Conservation (phyloP, 2,888 invertebrate species). For the Leptinotarsa tumamoca region DNA sequence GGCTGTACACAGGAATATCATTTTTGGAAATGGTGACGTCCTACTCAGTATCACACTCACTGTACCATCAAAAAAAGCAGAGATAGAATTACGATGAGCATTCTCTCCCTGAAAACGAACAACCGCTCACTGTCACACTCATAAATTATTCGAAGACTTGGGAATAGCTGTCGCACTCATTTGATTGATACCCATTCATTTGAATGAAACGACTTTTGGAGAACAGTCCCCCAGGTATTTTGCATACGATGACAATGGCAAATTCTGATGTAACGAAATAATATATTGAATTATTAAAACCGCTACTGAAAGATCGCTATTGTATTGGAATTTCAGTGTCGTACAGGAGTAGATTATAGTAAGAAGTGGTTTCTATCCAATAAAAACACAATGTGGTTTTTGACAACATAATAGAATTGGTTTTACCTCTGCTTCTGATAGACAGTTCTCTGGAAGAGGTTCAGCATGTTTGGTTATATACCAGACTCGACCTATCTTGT, state of each 20-base stretch:
- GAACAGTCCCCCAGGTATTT: constrained; percentile 4
- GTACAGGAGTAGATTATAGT: too few relatives aligned
- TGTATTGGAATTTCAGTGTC: neutral
- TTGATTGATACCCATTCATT: constrained; percentile 20
- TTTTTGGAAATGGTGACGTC: neutral
- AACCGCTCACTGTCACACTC: constrained; percentile 7
- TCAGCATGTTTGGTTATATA: too few relatives aligned
- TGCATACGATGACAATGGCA: constrained; percentile 3
- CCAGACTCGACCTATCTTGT: too few relatives aligned
- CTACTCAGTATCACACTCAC: neutral
- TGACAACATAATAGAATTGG: too few relatives aligned
- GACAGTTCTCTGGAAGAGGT: too few relatives aligned
- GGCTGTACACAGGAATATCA: neutral
- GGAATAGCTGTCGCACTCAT: constrained; percentile 17
- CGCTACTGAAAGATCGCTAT: neutral
- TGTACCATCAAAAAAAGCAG: neutral
- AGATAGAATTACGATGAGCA: constrained; percentile 9
- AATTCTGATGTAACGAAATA: neutral
- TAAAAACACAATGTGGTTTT: too few relatives aligned
- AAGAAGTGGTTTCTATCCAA: too few relatives aligned
- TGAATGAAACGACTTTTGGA: constrained; percentile 18
- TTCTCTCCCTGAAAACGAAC: neutral
- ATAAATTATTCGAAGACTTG: constrained; percentile 20
- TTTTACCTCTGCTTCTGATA: too few relatives aligned
- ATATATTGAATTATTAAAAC: neutral